A percentile compares a stretch with the other conserved stretches of the same genome.
Evolutionary conservation across 2,113 vertebrate species (phyloP).

Genomic region (Pterocles gutturalis): DNA sequence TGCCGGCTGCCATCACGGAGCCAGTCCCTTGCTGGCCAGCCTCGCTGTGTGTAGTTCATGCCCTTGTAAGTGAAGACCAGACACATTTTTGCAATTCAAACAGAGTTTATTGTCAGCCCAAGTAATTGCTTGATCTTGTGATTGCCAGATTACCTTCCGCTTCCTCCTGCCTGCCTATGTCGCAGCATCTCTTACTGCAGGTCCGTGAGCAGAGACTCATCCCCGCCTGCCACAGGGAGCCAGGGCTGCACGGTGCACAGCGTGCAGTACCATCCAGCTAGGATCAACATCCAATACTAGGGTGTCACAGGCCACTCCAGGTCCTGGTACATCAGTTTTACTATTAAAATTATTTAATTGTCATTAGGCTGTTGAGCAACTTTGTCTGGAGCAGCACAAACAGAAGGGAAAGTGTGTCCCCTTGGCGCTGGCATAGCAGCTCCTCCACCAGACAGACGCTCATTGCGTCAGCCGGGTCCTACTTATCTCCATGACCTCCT

Average conservation of each 20-base stretch:
- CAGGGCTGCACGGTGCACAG: not conserved
- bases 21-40: not conserved
- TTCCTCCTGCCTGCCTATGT: not conserved
- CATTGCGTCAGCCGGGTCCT: not conserved
- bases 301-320: not conserved
- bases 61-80: not conserved
- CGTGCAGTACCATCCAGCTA: fast-evolving
- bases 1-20: not conserved
- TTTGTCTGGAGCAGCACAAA: not conserved
- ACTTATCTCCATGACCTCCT: not conserved
- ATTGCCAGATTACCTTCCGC: not conserved
- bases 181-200: fast-evolving
- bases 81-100: not conserved
- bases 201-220: not conserved
- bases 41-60: not conserved
- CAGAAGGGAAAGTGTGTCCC: not conserved
- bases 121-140: not conserved
- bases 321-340: not conserved
- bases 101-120: not conserved
- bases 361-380: not conserved
- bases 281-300: not conserved
- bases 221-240: too few species aligned
- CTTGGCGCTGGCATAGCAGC: not conserved
- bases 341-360: not conserved
- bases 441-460: not conserved